Conservation (phyloP, 2,797 vertebrate species). For the Setipinna tenuifilis region DNA sequence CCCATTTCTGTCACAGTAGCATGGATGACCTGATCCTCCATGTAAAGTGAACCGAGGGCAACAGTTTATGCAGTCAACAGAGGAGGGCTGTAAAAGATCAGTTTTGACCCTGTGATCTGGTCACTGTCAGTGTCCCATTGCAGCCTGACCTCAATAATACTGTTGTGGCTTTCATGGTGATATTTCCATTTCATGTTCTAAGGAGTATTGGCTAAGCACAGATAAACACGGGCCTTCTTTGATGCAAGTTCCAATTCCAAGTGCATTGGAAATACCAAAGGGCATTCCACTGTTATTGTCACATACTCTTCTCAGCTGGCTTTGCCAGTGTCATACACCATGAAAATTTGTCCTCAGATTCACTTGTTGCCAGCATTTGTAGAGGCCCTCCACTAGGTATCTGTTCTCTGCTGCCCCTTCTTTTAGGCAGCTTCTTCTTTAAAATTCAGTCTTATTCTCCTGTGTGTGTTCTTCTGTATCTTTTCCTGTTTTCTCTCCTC, state of each 20-base stretch:
- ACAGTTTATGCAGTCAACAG: not conserved
- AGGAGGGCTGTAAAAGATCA: not conserved
- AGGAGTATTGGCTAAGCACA: not conserved
- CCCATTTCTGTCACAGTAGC: constrained; percentile 34
- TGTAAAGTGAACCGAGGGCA: constrained; percentile 40
- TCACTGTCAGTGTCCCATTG: not conserved
- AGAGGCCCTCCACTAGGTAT: constrained; percentile 2
- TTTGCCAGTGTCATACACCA: not conserved
- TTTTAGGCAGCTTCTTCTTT: not conserved
- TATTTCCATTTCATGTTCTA: not conserved
- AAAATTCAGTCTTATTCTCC: not conserved
- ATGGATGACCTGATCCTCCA: constrained; percentile 31
- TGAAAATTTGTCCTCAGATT: constrained; percentile 46
- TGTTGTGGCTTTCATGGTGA: not conserved
- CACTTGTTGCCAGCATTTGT: constrained; percentile 37
- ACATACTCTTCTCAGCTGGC: not conserved
- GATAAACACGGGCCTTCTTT: not conserved
- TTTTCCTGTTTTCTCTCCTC: constrained; percentile 52
- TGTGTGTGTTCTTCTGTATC: constrained; percentile 36
- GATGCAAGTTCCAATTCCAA: not conserved
- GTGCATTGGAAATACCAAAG: not conserved
- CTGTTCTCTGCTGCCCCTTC: constrained; percentile 5
- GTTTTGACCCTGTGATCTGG: not conserved
- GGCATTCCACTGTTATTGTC: not conserved
- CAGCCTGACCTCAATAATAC: not conserved